Evolutionary conservation across 2,113 vertebrate genomes (phyloP), one percentile per base, ranked within the genome.

Genomic region (Solea senegalensis): DNA sequence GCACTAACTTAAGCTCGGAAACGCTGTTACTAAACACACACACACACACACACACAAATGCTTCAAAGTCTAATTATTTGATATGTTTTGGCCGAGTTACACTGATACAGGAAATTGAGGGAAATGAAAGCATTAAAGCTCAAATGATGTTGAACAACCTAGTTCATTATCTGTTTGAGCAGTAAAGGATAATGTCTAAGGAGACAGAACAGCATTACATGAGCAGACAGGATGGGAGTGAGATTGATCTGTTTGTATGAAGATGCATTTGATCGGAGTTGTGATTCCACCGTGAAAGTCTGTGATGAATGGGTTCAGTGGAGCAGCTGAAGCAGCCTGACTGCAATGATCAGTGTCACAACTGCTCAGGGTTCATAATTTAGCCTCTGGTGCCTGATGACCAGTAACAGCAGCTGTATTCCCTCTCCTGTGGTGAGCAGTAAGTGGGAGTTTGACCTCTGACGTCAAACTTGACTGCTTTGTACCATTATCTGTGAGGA

Each of bases 1-100:
- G 73, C 80, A 68, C 43, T 27, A 80, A 77, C 62, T 50, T 72
- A 49, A 80, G 51, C 43, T 75, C 52, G 64, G 72, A 61, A 76
- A 78, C 3, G 69, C 72, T 79, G 86, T 64, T 56, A 57, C 62
- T 55, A 64, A 43, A 45, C 45, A 70, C 56, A 71, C 61, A 60
- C 70, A 75, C 61, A 45, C 45, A 70, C 56, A 71, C 61, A 60
- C 70, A 75, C 61, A 68, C 16, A 39, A 64, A 44, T 6, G 5
- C 34, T 34, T 6, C 34, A 34, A 34, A 34, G 34, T 34, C 3
- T 34, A 34, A 34, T 34, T 34, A 6, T 34, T 34, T 34, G 3
- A 34, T 34, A 34, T 34, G 34, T 34, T 76, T 71, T 76, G 65
- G 58, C 65, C 65, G 40, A 55, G n/a, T 50, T 57, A 57, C 56